phyloP scores from a whole-genome alignment of 2,888 invertebrate genomes.

The Drosophila macrospina region DNA sequence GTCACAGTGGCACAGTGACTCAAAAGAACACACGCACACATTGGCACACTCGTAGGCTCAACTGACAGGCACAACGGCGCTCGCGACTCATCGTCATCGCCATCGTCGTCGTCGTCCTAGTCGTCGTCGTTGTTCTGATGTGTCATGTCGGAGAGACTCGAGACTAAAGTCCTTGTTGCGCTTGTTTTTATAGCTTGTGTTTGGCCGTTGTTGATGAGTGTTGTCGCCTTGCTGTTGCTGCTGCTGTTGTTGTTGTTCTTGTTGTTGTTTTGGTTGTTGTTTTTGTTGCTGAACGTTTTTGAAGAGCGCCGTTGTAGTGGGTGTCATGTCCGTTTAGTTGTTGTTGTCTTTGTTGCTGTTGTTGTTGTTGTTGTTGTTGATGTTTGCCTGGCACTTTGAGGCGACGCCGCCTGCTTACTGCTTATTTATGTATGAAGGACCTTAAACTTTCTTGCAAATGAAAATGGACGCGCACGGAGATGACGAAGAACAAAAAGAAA shows the following conservation, averaged over 20 bases:
- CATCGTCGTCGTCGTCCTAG: slow-evolving; percentile 16
- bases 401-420: slow-evolving; percentile 72
- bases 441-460: slow-evolving; percentile 79
- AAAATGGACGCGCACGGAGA: slow-evolving; percentile 64
- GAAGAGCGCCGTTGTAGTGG: slow-evolving; percentile 73
- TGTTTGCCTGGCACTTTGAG: slow-evolving; percentile 69
- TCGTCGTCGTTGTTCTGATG: slow-evolving; percentile 46
- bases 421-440: slow-evolving; percentile 82
- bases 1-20: slow-evolving; percentile 66
- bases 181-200: slow-evolving; percentile 80
- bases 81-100: slow-evolving; percentile 34
- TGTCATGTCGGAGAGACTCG: slow-evolving; percentile 66
- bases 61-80: slow-evolving; percentile 31
- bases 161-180: slow-evolving; percentile 78
- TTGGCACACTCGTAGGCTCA: slow-evolving; percentile 49
- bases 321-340: slow-evolving; percentile 78
- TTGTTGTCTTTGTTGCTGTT: slow-evolving; percentile 26
- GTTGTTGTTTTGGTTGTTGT: slow-evolving; percentile 59
- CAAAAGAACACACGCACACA: slow-evolving; percentile 51
- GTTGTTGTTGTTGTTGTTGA: slow-evolving; percentile 33
- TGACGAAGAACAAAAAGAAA: slow-evolving; percentile 18
- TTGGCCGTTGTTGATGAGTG: slow-evolving; percentile 78
- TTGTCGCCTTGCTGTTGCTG: slow-evolving; percentile 59
- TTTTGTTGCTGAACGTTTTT: slow-evolving; percentile 61
- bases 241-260: slow-evolving; percentile 60